Evolutionary conservation across 2,888 invertebrate genomes (phyloP).

Genomic region (Anoplius nigerrimus): DNA sequence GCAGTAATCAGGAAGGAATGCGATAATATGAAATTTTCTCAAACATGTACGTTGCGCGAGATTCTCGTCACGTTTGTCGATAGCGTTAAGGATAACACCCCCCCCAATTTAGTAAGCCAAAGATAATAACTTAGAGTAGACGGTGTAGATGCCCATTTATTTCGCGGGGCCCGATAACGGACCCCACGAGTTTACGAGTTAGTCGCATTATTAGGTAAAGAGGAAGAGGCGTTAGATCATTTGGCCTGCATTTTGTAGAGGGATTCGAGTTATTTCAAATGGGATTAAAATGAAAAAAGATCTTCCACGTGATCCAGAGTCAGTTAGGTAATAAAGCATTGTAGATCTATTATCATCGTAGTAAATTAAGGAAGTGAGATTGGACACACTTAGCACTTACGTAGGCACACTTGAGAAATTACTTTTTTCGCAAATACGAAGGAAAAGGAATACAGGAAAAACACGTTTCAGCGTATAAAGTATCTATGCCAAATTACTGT

Average conservation of each 20-base stretch:
- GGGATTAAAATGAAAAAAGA: slow-evolving; percentile 21
- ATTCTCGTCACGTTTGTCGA: slow-evolving; percentile 48
- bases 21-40: neutral
- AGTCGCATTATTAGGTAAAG: slow-evolving; percentile 44
- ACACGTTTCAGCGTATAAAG: neutral
- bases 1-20: neutral
- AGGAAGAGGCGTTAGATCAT: slow-evolving; percentile 32
- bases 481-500: neutral
- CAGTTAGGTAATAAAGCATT: slow-evolving; percentile 7
- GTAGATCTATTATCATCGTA: too few species aligned
- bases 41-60: slow-evolving; percentile 26
- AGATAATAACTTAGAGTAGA: slow-evolving; percentile 64
- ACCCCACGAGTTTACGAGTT: slow-evolving; percentile 18
- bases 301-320: slow-evolving; percentile 41
- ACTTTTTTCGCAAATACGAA: too few species aligned
- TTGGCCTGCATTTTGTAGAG: slow-evolving; percentile 41
- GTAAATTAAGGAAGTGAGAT: too few species aligned
- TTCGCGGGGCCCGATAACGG: slow-evolving; percentile 17
- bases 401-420: too few species aligned
- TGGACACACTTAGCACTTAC: too few species aligned
- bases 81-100: slow-evolving; percentile 55
- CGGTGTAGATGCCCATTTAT: slow-evolving; percentile 38
- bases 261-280: slow-evolving; percentile 26
- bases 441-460: too few species aligned
- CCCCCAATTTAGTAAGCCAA: slow-evolving; percentile 61